These are phyloP conservation scores for Drosophila koepferae DNA, from an alignment of 2,888 invertebrate species.

Conservation along the genomic window DNA sequence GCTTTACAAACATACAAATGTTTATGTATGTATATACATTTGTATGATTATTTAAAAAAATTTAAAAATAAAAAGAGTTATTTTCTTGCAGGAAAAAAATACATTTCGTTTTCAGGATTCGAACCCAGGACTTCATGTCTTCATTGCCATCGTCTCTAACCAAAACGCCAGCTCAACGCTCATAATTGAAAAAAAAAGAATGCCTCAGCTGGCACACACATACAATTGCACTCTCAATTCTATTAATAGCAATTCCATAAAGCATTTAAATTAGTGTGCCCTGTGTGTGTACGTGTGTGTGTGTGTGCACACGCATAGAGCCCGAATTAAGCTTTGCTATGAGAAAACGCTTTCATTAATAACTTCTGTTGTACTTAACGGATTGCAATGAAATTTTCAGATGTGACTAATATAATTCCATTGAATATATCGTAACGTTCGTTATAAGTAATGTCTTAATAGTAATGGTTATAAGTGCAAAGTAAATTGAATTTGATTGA, in stretches of 20 bases:
- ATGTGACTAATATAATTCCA: not conserved
- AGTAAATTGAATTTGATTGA: not conserved
- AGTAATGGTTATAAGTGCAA: not conserved
- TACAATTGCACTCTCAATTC: not conserved
- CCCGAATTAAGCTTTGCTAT: not conserved
- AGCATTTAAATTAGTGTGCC: not conserved
- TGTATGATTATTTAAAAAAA: not conserved
- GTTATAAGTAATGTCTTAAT: no score
- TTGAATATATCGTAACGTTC: not conserved
- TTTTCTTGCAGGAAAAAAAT: no score
- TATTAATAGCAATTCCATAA: not conserved
- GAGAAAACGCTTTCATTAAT: constrained; percentile 1
- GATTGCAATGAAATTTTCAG: not conserved
- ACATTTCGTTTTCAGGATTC: not conserved
- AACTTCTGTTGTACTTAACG: not conserved
- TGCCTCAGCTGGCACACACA: not conserved
- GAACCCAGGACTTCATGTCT: not conserved
- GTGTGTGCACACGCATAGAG: not conserved
- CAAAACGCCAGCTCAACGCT: not conserved
- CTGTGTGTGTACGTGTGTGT: not conserved
- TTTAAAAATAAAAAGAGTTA: not conserved
- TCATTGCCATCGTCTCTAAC: not conserved
- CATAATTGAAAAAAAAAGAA: not conserved
- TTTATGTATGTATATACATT: not conserved
- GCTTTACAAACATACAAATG: no score